Evolutionary conservation across 2,113 vertebrate genomes (phyloP).

Genomic region (Macheiramphus alcinus): DNA sequence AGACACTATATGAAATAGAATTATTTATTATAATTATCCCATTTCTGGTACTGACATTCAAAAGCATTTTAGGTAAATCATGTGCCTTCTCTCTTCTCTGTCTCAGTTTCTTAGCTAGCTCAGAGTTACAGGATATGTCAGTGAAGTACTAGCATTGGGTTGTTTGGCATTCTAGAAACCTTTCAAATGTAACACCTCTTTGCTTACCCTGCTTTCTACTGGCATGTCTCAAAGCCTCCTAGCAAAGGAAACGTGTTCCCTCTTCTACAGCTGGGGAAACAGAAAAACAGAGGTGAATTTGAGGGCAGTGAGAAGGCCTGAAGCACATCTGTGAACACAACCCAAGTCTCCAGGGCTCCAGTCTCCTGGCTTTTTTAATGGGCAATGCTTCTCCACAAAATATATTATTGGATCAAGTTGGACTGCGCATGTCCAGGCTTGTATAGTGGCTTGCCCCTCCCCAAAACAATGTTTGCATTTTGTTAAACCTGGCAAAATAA

Average conservation of each 20-base stretch:
- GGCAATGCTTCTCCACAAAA: background rate
- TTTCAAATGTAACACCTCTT: background rate
- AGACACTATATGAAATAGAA: background rate
- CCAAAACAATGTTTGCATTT: background rate
- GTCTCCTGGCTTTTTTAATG: background rate
- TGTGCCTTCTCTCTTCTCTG: background rate
- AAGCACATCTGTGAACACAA: background rate
- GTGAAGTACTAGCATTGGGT: background rate
- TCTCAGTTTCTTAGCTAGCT: background rate
- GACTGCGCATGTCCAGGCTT: background rate
- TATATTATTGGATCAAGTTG: background rate
- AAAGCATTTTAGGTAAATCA: background rate
- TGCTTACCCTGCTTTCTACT: background rate
- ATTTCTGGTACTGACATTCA: background rate
- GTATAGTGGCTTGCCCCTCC: background rate
- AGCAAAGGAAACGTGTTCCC: background rate
- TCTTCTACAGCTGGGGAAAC: background rate
- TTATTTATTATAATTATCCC: conserved; percentile 7
- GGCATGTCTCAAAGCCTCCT: background rate
- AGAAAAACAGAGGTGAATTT: background rate
- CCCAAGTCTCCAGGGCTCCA: background rate
- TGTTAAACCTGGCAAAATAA: background rate
- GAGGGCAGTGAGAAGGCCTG: background rate
- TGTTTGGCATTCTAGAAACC: background rate
- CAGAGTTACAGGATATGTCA: background rate